Percentiles rank a stretch among this genome's conserved stretches.
Conservation (phyloP, 2,797 vertebrate species). For the Helostoma temminkii region DNA sequence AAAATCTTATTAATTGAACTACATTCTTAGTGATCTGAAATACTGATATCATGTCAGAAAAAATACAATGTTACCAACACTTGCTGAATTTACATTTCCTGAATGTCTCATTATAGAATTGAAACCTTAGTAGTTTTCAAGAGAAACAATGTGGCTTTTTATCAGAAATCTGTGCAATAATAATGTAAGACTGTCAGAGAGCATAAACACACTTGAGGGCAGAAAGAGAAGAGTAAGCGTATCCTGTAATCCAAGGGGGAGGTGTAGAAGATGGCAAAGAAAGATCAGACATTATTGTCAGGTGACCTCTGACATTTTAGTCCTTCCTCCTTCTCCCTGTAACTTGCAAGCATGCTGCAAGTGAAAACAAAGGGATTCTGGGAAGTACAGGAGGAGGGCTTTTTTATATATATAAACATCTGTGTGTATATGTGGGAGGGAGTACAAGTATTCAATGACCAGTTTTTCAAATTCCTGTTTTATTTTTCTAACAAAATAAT, state of each 20-base stretch:
- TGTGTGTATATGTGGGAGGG: slow-evolving; percentile 53
- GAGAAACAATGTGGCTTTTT: too few relatives aligned
- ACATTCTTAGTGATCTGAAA: too few relatives aligned
- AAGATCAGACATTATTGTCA: slow-evolving; percentile 45
- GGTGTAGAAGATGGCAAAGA: slow-evolving; percentile 1
- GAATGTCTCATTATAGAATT: background rate
- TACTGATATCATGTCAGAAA: too few relatives aligned
- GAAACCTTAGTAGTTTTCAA: background rate
- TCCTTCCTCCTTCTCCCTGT: slow-evolving; percentile 53
- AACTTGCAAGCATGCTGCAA: slow-evolving; percentile 73
- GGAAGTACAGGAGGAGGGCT: slow-evolving; percentile 74
- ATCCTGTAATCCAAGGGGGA: background rate
- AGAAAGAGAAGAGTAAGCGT: slow-evolving; percentile 5
- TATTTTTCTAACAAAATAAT: slow-evolving; percentile 21
- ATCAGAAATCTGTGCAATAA: slow-evolving; percentile 6
- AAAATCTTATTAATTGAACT: too few relatives aligned
- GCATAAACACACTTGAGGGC: slow-evolving; percentile 30
- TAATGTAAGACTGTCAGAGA: slow-evolving; percentile 11
- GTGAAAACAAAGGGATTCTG: slow-evolving; percentile 80
- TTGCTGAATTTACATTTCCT: too few relatives aligned
- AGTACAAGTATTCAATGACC: slow-evolving; percentile 3
- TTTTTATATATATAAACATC: slow-evolving; percentile 71
- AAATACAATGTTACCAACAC: too few relatives aligned
- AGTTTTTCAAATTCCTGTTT: background rate
- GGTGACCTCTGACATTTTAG: slow-evolving; percentile 63